These are phyloP conservation scores for Rhinolophus sinicus DNA, from an alignment of 2,113 vertebrate species.

Conservation along the genomic window DNA sequence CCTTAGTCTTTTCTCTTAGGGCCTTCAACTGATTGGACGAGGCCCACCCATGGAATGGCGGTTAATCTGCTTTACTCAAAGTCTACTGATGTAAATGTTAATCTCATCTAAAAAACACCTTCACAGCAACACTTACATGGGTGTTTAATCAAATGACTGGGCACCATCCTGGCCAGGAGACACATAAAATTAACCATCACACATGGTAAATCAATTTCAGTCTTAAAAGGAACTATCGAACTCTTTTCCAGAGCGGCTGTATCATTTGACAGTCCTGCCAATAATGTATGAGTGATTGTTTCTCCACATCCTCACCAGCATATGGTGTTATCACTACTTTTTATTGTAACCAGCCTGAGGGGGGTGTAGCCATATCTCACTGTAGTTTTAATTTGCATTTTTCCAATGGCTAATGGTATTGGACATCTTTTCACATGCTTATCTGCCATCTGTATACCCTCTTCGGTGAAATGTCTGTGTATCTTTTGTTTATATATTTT, in stretches of 20 bases:
- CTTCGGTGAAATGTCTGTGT: accelerated
- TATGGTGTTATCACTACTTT: accelerated
- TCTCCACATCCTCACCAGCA: not conserved
- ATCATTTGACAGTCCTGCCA: not conserved
- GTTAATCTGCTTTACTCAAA: not conserved
- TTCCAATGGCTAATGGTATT: too few relatives aligned
- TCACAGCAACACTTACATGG: not conserved
- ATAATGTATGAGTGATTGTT: accelerated
- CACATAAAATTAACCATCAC: too few relatives aligned
- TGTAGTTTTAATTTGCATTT: not conserved
- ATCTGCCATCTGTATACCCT: too few relatives aligned
- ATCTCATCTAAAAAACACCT: not conserved
- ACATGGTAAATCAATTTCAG: not conserved
- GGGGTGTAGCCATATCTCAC: not conserved
- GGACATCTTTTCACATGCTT: too few relatives aligned
- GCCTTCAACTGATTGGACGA: not conserved
- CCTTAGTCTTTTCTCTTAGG: not conserved
- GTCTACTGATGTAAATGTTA: not conserved
- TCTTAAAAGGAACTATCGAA: not conserved
- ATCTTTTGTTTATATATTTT: not conserved
- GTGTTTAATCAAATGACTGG: not conserved
- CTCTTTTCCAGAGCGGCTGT: too few relatives aligned
- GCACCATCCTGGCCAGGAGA: not conserved
- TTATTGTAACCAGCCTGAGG: accelerated
- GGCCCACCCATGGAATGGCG: not conserved